phyloP scores from a whole-genome alignment of 2,113 vertebrate genomes.

The Chauna torquata region DNA sequence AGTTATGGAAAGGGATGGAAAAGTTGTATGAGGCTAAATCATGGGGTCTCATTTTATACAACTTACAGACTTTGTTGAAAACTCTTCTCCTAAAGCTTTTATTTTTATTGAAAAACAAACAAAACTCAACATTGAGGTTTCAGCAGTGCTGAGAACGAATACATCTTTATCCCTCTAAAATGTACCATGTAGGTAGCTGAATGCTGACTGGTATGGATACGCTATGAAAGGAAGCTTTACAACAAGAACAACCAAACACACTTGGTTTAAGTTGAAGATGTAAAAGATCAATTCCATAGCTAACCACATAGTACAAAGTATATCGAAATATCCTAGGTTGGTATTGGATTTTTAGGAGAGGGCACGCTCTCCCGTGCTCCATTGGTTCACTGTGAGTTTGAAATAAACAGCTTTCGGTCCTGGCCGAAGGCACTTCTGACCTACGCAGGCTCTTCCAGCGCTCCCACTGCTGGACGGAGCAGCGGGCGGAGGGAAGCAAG shows the following conservation, averaged over 20 bases:
- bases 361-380: accelerated
- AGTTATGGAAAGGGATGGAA: background rate
- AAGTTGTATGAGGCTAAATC: accelerated
- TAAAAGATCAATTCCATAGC: accelerated
- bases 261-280: background rate
- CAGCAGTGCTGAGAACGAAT: background rate
- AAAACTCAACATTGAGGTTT: background rate
- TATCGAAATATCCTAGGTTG: background rate
- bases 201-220: accelerated
- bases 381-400: accelerated
- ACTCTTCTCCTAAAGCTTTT: background rate
- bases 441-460: accelerated
- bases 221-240: background rate
- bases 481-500: accelerated
- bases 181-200: accelerated
- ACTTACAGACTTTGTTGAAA: background rate
- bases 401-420: background rate
- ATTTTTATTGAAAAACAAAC: background rate
- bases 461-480: background rate
- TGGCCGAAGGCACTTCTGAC: background rate
- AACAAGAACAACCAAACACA: accelerated
- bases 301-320: accelerated
- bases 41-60: background rate
- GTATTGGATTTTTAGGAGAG: background rate
- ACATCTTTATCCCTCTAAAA: background rate